phyloP scores from a whole-genome alignment of 2,888 invertebrate species.

The Hybos culiciformis region DNA sequence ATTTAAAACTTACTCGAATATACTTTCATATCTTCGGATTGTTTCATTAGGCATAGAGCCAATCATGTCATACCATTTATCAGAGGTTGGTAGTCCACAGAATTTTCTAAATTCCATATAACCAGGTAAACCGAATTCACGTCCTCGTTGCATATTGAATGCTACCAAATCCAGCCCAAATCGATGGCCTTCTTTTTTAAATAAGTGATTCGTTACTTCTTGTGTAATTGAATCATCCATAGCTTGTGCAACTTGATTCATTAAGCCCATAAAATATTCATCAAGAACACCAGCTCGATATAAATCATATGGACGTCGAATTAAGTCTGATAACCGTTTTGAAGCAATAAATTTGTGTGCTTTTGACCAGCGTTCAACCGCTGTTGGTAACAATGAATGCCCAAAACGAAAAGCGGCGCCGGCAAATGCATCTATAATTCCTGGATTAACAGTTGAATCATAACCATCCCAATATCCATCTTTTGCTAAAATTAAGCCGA shows the following conservation, averaged over 20 bases:
- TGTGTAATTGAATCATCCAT: conserved; percentile 89
- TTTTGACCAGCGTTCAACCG: conserved; percentile 87
- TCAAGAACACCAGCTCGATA: conserved; percentile 83
- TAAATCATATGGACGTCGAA: conserved; percentile 77
- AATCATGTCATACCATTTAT: conserved; percentile 62
- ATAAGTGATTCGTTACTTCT: conserved; percentile 82
- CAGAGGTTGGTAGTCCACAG: conserved; percentile 69
- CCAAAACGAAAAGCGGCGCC: conserved; percentile 86
- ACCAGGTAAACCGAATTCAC: conserved; percentile 82
- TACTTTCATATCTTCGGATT: conserved; percentile 63
- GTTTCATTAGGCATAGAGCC: conserved; percentile 84
- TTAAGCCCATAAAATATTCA: conserved; percentile 82
- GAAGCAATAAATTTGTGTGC: conserved; percentile 90
- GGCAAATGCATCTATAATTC: conserved; percentile 80
- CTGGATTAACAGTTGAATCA: conserved; percentile 71
- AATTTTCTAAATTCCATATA: conserved; percentile 89
- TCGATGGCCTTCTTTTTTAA: conserved; percentile 58
- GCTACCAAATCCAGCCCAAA: conserved; percentile 85
- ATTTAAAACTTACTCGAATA: conserved; percentile 55
- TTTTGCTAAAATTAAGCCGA: conserved; percentile 69
- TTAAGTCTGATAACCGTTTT: conserved; percentile 73
- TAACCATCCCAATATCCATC: conserved; percentile 50
- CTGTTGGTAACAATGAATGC: conserved; percentile 77
- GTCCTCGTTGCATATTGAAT: conserved; percentile 85
- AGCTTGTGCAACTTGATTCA: conserved; percentile 89